Conservation (phyloP, 2,797 vertebrate genomes). For the Bryconaethiops microstoma region DNA sequence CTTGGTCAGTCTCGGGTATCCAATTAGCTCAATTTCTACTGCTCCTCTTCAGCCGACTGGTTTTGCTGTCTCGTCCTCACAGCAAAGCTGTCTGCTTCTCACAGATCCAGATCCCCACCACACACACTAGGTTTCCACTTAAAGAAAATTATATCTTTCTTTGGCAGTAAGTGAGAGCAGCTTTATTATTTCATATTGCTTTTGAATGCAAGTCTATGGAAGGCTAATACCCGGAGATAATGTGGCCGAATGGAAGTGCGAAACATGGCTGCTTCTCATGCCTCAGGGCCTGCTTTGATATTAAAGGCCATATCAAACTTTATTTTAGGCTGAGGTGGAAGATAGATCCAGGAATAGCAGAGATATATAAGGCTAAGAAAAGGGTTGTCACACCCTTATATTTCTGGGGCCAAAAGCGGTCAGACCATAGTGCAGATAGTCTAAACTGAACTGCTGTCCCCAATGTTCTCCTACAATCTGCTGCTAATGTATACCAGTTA, state of each 20-base stretch:
- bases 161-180: conserved; percentile 5
- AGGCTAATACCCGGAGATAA: conserved; percentile 22
- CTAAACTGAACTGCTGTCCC: not conserved
- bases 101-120: conserved; percentile 7
- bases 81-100: conserved; percentile 3
- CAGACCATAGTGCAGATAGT: too few species aligned
- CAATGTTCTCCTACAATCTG: not conserved
- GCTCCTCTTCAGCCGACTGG: not conserved
- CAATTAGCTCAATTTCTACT: conserved; percentile 5
- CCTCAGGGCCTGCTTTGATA: conserved; percentile 19
- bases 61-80: conserved; percentile 14
- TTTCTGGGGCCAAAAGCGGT: not conserved
- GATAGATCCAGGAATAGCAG: conserved; percentile 15
- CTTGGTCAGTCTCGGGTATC: not conserved
- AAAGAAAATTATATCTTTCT: conserved; percentile 9
- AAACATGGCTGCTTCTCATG: conserved; percentile 6
- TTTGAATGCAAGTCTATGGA: conserved; percentile 17
- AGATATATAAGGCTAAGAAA: conserved; percentile 5
- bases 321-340: conserved; percentile 26
- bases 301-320: conserved; percentile 16
- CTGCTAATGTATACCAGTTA: not conserved
- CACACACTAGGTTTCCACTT: conserved; percentile 20
- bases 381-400: conserved; percentile 2
- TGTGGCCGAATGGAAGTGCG: conserved; percentile 15
- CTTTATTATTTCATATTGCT: conserved; percentile 4